phyloP scores from a whole-genome alignment of 2,113 vertebrate species.

The Bos taurus region DNA sequence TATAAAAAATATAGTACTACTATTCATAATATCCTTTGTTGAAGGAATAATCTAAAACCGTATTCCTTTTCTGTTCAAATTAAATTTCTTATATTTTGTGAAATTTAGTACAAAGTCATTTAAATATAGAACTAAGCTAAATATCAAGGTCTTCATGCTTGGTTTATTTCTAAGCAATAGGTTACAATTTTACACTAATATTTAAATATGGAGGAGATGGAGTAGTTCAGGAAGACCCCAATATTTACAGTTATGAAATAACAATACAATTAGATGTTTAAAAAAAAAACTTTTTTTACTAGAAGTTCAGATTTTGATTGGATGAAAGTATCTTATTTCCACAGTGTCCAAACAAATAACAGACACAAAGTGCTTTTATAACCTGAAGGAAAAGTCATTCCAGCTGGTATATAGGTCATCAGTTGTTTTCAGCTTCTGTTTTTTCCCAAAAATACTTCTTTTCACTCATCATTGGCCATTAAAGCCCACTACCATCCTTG shows the following conservation, averaged over 20 bases:
- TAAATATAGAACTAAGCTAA: neutral
- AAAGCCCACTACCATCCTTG: neutral
- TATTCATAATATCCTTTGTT: neutral
- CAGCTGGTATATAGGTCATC: conserved; percentile 28
- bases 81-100: neutral
- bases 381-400: conserved; percentile 55
- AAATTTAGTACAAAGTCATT: neutral
- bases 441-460: conserved; percentile 19
- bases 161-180: neutral
- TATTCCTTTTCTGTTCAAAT: neutral
- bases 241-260: neutral
- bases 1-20: neutral
- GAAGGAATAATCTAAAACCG: neutral
- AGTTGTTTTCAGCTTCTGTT: conserved; percentile 27
- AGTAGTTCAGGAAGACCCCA: neutral
- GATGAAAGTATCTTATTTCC: conserved; percentile 33
- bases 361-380: conserved; percentile 49
- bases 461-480: conserved; percentile 14
- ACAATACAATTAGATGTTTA: neutral
- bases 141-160: neutral
- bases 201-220: neutral
- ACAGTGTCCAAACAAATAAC: conserved; percentile 23
- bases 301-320: conserved; percentile 28
- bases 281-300: neutral
- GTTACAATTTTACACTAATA: neutral